Base-by-base conservation (phyloP, 2,113 vertebrate genomes). In the Xerus inauris region DNA sequence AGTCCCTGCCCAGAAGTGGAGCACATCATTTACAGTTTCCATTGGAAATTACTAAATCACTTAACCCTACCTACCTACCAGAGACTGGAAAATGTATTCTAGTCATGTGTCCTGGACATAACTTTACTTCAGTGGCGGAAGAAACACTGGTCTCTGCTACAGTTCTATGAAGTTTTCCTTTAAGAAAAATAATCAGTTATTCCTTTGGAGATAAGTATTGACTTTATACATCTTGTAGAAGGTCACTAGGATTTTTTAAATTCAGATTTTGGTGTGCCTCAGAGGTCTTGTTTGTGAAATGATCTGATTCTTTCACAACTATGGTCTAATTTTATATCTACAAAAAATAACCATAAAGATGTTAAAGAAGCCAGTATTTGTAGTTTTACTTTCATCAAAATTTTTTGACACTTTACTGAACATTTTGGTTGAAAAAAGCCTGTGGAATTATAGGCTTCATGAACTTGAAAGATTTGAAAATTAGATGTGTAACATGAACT, bases 381-480 rank as follows among this genome's bases (percentile, higher is more conserved):
- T 85, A 72, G 16, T 49, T 80, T 72, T 72, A 77, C 9, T 89
- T 16, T 80, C 45, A 28, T 38, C 22, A 69, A 40, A 40, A 19
- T 75, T 71, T 86, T 89, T 94, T 87, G n/a, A 89, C 16, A 57
- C 20, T 6, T 84, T 1, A 80, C 1, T 72, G 42, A 85, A 64
- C 12, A 14, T 95, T 95, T 90, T 95, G n/a, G 51, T 8, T 73
- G 35, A 87, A 38, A 71, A 94, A 76, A 80, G 20, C 24, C 35
- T 45, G 11, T 65, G 6, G 62, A 80, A 75, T 94, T 35, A 64
- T 6, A 57, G 24, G 59, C 59, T 12, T 64, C 8, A 45, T 51
- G 45, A 83, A 47, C 82, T 42, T 83, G 59, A 90, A 87, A 45
- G 14, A 62, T 42, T 35, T 88, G 22, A 75, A 81, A 64, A 76